Conservation (phyloP, 2,113 vertebrate genomes). For the Anarrhichthys ocellatus region DNA sequence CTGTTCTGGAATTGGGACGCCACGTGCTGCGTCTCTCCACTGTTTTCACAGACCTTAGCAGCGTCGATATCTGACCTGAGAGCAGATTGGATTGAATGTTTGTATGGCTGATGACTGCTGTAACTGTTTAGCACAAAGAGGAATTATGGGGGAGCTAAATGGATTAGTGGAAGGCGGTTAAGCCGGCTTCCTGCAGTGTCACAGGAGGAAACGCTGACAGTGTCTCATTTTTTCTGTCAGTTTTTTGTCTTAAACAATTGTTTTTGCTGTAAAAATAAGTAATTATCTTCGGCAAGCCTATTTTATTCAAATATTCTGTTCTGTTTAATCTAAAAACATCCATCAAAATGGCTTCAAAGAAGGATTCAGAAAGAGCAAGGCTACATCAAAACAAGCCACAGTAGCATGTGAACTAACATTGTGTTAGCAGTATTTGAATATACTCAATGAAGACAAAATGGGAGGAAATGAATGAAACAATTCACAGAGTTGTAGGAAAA, state of each 20-base stretch:
- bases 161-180: constrained; percentile 73
- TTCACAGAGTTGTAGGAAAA: background rate
- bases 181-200: constrained; percentile 44
- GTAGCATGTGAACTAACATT: background rate
- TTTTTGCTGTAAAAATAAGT: background rate
- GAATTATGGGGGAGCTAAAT: constrained; percentile 67
- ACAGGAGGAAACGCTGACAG: constrained; percentile 37
- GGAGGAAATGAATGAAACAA: background rate
- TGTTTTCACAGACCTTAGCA: constrained; percentile 10
- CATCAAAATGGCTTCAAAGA: background rate
- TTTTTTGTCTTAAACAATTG: constrained; percentile 5
- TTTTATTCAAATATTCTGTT: constrained; percentile 27
- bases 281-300: background rate
- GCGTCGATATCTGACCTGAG: constrained; percentile 19
- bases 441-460: background rate
- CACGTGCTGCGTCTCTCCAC: background rate
- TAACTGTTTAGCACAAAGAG: constrained; percentile 60
- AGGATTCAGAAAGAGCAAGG: background rate
- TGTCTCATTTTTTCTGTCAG: background rate
- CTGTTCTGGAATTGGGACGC: background rate
- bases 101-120: constrained; percentile 50
- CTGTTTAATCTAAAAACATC: constrained; percentile 3
- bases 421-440: background rate
- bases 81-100: constrained; percentile 30
- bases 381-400: constrained; percentile 4